Percentiles rank a stretch among this genome's conserved stretches.
These are phyloP conservation scores for Stegodyphus dumicola DNA, from an alignment of 1,140 invertebrate genomes.

Conservation along the genomic window DNA sequence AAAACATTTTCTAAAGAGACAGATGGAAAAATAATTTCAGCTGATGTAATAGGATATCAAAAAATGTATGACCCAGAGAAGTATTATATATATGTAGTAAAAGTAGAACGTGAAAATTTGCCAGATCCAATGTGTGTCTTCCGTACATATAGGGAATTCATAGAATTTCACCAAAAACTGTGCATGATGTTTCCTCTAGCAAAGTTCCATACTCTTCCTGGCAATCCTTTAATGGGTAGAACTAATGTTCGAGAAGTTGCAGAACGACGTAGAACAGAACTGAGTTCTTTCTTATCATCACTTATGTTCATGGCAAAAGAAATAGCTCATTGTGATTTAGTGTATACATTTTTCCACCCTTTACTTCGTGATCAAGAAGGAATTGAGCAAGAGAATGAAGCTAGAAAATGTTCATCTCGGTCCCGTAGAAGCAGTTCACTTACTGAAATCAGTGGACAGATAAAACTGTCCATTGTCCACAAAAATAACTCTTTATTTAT, in stretches of 20 bases:
- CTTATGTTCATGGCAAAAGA: slow-evolving; percentile 90
- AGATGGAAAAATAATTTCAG: slow-evolving; percentile 88
- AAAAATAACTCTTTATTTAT: slow-evolving; percentile 82
- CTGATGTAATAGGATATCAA: slow-evolving; percentile 88
- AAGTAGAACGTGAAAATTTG: slow-evolving; percentile 85
- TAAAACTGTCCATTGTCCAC: slow-evolving; percentile 87
- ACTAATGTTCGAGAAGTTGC: slow-evolving; percentile 96
- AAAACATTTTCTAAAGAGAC: slow-evolving; percentile 84
- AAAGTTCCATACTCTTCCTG: slow-evolving; percentile 79
- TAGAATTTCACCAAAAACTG: slow-evolving; percentile 95
- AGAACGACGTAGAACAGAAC: slow-evolving; percentile 85
- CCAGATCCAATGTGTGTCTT: slow-evolving; percentile 87
- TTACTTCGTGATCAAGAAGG: slow-evolving; percentile 83
- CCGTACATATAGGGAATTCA: slow-evolving; percentile 95
- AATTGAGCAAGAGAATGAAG: slow-evolving; percentile 23
- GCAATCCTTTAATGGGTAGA: slow-evolving; percentile 84
- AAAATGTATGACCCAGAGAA: slow-evolving; percentile 98
- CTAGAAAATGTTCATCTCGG: not conserved
- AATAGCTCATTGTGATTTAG: slow-evolving; percentile 94
- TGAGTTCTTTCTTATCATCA: slow-evolving; percentile 87
- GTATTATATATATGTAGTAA: slow-evolving; percentile 95
- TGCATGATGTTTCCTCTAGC: slow-evolving; percentile 91
- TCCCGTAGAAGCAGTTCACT: slow-evolving; percentile 20
- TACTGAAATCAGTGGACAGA: slow-evolving; percentile 68
- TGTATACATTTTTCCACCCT: slow-evolving; percentile 98